A percentile compares a stretch with the other conserved stretches of the same genome.
phyloP scores from a whole-genome alignment of 2,113 vertebrate species.

The Eurystomus gularis region DNA sequence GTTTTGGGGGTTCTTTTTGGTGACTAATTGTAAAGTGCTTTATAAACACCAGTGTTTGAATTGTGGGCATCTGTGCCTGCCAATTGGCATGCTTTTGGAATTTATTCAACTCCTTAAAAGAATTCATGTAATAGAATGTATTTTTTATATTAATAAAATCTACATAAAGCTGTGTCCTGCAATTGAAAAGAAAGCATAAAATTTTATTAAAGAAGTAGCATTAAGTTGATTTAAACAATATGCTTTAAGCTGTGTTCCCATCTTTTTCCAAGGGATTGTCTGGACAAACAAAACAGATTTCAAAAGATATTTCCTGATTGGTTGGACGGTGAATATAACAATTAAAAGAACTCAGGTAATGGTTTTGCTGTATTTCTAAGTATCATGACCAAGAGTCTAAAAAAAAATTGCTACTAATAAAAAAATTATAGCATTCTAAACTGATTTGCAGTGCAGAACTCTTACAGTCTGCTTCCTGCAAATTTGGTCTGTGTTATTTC shows the following conservation, averaged over 20 bases:
- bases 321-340: neutral
- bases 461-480: conserved; percentile 8
- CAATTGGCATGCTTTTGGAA: conserved; percentile 39
- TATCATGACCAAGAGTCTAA: neutral
- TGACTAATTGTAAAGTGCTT: conserved; percentile 48
- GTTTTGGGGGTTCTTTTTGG: neutral
- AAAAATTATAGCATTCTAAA: neutral
- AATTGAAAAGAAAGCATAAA: neutral
- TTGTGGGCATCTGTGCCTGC: conserved; percentile 32
- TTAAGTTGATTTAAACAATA: neutral
- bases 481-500: conserved; percentile 18
- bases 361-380: neutral
- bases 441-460: neutral
- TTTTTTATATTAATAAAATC: neutral
- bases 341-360: neutral
- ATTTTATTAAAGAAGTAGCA: neutral
- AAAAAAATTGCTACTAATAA: neutral
- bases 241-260: neutral
- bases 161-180: neutral
- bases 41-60: conserved; percentile 26
- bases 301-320: neutral
- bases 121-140: neutral
- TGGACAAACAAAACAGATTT: neutral
- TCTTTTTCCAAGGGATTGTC: neutral
- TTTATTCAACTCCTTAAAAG: conserved; percentile 55